phyloP scores from a whole-genome alignment of 2,113 vertebrate species.

The Anolis sagrei region DNA sequence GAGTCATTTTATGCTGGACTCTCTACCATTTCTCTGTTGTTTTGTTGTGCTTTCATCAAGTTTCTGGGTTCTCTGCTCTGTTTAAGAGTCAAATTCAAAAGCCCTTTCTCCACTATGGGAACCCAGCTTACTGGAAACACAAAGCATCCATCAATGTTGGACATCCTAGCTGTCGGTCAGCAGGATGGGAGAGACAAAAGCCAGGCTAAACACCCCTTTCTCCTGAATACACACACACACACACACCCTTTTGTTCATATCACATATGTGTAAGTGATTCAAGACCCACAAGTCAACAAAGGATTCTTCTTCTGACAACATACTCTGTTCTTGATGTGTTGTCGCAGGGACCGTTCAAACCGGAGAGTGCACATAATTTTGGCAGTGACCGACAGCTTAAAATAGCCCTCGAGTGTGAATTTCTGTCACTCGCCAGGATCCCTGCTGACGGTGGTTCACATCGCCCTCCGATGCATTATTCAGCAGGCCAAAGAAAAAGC shows the following conservation, averaged over 20 bases:
- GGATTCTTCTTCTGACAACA: slow-evolving; percentile 63
- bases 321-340: slow-evolving; percentile 25
- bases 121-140: neutral
- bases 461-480: slow-evolving; percentile 63
- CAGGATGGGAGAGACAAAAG: neutral
- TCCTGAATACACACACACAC: too few relatives aligned
- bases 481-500: slow-evolving; percentile 58
- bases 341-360: slow-evolving; percentile 68
- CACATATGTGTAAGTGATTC: neutral
- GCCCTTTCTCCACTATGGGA: too few relatives aligned
- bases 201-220: neutral
- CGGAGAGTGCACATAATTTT: slow-evolving; percentile 69
- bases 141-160: neutral
- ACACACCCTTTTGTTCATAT: neutral
- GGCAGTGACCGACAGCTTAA: slow-evolving; percentile 69
- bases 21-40: neutral
- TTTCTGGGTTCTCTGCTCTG: neutral
- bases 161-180: neutral
- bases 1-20: neutral
- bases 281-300: neutral
- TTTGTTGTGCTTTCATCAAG: neutral
- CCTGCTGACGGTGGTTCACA: slow-evolving; percentile 65
- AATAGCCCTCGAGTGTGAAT: slow-evolving; percentile 70
- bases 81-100: neutral
- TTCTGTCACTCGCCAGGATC: slow-evolving; percentile 59